These are phyloP conservation scores for Aldrovandia affinis DNA, from an alignment of 2,797 vertebrate species.

Conservation along the genomic window DNA sequence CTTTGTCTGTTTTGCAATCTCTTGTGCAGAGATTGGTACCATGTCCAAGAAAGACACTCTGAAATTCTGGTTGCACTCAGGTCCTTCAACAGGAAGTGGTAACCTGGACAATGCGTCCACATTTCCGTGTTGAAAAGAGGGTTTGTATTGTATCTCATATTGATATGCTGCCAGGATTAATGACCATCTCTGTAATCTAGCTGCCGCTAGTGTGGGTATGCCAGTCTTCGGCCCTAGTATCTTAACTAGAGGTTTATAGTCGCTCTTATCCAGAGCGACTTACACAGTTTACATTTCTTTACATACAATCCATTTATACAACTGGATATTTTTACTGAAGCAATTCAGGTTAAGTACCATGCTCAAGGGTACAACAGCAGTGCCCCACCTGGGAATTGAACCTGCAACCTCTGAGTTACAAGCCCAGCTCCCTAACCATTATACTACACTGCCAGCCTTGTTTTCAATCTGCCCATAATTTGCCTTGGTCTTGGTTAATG, in stretches of 20 bases:
- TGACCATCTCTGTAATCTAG: not conserved
- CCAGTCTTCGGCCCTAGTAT: constrained; percentile 22
- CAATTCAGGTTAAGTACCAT: too few relatives aligned
- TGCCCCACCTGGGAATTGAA: too few relatives aligned
- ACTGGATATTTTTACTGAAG: too few relatives aligned
- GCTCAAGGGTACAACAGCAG: too few relatives aligned
- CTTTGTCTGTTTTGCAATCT: constrained; percentile 23
- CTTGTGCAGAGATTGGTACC: constrained; percentile 12
- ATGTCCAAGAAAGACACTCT: constrained; percentile 26
- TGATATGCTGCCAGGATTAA: not conserved
- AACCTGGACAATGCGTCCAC: constrained; percentile 21
- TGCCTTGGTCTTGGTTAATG: constrained; percentile 17
- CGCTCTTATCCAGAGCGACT: too few relatives aligned
- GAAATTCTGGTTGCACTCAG: constrained; percentile 5
- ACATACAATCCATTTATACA: too few relatives aligned
- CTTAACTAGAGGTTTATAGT: constrained; percentile 22
- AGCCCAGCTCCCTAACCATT: too few relatives aligned
- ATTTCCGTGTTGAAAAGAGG: constrained; percentile 17
- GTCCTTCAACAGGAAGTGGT: not conserved
- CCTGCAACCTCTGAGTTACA: too few relatives aligned
- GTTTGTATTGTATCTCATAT: constrained; percentile 16
- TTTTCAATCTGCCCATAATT: too few relatives aligned
- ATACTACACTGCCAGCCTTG: too few relatives aligned
- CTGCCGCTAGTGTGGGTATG: not conserved
- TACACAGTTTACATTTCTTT: too few relatives aligned